Conservation (phyloP, 2,113 vertebrate genomes). For the Cebus imitator region DNA sequence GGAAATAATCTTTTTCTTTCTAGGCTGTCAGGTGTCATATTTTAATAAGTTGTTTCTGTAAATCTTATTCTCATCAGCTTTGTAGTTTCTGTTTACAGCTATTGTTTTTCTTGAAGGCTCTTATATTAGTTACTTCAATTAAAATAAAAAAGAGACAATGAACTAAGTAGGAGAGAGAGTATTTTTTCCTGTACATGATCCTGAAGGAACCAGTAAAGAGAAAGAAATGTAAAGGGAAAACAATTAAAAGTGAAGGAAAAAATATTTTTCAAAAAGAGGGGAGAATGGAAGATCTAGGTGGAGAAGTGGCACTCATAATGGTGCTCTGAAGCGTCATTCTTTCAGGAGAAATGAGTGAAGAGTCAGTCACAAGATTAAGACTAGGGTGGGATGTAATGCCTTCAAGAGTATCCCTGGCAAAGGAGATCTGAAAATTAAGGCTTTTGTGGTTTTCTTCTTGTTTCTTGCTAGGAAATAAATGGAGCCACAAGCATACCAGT, state of each 20-base stretch:
- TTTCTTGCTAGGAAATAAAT: conserved; percentile 33
- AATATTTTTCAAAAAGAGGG: background rate
- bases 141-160: background rate
- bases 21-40: background rate
- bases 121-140: background rate
- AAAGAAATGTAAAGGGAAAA: background rate
- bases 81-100: background rate
- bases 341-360: background rate
- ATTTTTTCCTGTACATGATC: background rate
- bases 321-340: background rate
- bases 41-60: background rate
- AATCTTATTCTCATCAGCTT: background rate
- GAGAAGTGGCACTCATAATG: background rate
- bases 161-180: background rate
- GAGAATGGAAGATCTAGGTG: background rate
- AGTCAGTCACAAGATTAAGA: background rate
- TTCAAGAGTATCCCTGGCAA: conserved; percentile 26
- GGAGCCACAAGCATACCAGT: background rate
- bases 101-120: background rate
- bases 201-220: background rate
- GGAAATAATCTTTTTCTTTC: background rate
- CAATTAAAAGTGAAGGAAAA: background rate
- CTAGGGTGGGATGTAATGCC: background rate
- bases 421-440: background rate
- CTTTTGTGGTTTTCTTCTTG: conserved; percentile 22